Base-by-base conservation (phyloP, 1,140 invertebrate genomes). In the Telenomus remus region DNA sequence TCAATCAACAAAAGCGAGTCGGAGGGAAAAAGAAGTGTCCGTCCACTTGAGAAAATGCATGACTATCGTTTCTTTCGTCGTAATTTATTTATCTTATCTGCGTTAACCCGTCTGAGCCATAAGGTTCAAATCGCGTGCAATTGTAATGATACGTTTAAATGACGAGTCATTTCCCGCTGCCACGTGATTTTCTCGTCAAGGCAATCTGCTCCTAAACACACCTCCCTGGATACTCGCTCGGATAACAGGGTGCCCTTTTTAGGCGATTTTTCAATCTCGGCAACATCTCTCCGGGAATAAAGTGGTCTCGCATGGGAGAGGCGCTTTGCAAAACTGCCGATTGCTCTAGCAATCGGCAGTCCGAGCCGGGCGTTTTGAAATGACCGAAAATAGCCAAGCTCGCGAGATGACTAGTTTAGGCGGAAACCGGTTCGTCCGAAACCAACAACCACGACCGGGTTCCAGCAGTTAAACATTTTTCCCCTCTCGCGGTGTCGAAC, bases 181-280 rank as follows among this genome's bases (percentile, higher is more conserved):
- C 84, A 87, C 85, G 84, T 86, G 85, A 87, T 86, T 85, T 85
- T 83, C 81, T 82, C 78, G 83, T 85, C 85, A 87, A 88, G 86
- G 86, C 80, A 79, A 88, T 84, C 86, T 81, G 81, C 83, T 86
- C 63, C 71, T 63, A 74, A 78, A 74, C 46, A 71, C 64, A 65
- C 69, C 60, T 63, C 77, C 75, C 73, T 70, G 69, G 47, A 79
- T 79, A 64, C 53, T 68, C 74, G 66, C 44, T 69, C 53, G 55
- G 37, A 64, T 79, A 73, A 66, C 65, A 55, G 71, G 66, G 79
- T 76, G 73, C 50, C 76, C 73, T 79, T 71, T 49, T 78, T 57
- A 54, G 70, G 50, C 53, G 2, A 78, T 73, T 77, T 65, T 56
- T 76, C n/a, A 39, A 27, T 27, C 19, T 27, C 19, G n/a, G n/a